These are phyloP conservation scores for Tigriopus japonicus DNA, from an alignment of 1,140 invertebrate genomes.

Conservation along the genomic window DNA sequence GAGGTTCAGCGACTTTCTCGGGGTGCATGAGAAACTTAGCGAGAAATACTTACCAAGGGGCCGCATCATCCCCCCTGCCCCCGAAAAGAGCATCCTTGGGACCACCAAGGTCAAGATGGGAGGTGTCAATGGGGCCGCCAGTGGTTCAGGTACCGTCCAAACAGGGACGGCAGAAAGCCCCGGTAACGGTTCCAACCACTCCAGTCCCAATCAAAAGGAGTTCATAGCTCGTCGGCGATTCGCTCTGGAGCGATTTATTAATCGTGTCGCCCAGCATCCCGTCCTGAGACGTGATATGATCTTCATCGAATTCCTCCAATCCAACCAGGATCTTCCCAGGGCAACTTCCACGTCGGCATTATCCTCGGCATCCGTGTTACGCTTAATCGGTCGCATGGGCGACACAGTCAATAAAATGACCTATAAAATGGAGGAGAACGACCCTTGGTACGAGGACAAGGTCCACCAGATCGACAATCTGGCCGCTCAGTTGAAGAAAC, in stretches of 20 bases:
- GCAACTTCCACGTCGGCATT: slow-evolving; percentile 88
- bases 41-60: slow-evolving; percentile 84
- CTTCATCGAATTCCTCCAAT: slow-evolving; percentile 35
- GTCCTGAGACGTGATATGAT: slow-evolving; percentile 77
- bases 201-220: slow-evolving; percentile 30
- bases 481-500: slow-evolving; percentile 66
- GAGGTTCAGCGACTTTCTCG: slow-evolving; percentile 93
- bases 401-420: slow-evolving; percentile 98
- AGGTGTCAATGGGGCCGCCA: slow-evolving; percentile 26
- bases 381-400: slow-evolving; percentile 87
- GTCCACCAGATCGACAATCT: slow-evolving; percentile 74
- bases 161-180: neutral
- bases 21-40: slow-evolving; percentile 80
- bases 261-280: slow-evolving; percentile 72
- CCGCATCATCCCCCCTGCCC: slow-evolving; percentile 90
- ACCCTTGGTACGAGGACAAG: slow-evolving; percentile 87
- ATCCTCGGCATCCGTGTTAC: slow-evolving; percentile 81
- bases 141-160: neutral
- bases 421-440: slow-evolving; percentile 13
- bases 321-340: slow-evolving; percentile 58
- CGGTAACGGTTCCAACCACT: too few species aligned
- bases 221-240: slow-evolving; percentile 80
- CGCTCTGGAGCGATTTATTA: slow-evolving; percentile 76
- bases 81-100: slow-evolving; percentile 92
- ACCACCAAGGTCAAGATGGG: slow-evolving; percentile 89